Conservation (phyloP, 2,888 invertebrate species). For the Gasteruption jaculator region DNA sequence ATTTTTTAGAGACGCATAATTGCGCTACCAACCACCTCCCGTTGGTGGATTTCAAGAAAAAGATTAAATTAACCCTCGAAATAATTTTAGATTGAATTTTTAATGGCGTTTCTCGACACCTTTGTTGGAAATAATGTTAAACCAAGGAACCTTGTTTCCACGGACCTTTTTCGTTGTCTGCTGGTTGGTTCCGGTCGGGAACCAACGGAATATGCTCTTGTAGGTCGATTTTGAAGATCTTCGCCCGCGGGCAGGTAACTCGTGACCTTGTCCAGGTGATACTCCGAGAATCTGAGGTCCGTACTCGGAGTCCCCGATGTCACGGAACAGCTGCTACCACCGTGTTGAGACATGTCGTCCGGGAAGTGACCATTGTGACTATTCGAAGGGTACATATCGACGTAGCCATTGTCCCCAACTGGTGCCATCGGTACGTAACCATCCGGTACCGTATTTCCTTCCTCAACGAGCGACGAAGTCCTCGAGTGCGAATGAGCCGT, state of each 20-base stretch:
- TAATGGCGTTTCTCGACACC: too few relatives aligned
- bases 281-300: conserved; percentile 71
- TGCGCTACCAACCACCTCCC: too few relatives aligned
- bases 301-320: conserved; percentile 80
- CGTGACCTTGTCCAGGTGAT: conserved; percentile 75
- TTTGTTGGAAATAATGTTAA: too few relatives aligned
- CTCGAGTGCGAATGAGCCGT: conserved; percentile 58
- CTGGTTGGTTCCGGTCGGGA: conserved; percentile 68
- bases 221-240: conserved; percentile 64
- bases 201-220: conserved; percentile 81
- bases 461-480: conserved; percentile 60
- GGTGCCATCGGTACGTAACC: conserved; percentile 71
- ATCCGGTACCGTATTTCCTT: conserved; percentile 46
- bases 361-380: conserved; percentile 43
- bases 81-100: too few relatives aligned
- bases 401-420: conserved; percentile 55
- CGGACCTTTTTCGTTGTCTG: conserved; percentile 50
- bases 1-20: background rate
- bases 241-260: conserved; percentile 66
- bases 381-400: conserved; percentile 59
- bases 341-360: conserved; percentile 57
- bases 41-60: too few relatives aligned
- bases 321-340: conserved; percentile 69
- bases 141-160: background rate
- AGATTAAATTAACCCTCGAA: too few relatives aligned